Conservation (phyloP, 2,797 vertebrate species). For the Tauraco hartlaubi region DNA sequence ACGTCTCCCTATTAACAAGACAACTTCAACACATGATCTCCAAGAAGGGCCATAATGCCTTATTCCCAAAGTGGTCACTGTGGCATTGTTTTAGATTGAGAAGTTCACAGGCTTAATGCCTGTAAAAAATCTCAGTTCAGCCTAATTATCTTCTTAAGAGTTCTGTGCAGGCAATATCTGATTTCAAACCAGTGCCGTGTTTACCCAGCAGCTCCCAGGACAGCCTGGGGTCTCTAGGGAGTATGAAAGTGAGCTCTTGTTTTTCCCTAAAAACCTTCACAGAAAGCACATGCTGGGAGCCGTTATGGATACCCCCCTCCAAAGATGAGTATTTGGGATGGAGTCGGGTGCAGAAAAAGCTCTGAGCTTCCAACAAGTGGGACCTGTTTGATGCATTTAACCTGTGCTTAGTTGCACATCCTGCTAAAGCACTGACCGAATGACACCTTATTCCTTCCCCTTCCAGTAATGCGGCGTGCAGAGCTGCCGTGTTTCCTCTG, state of each 20-base stretch:
- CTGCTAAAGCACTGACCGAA: not conserved
- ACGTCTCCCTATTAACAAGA: slow-evolving; percentile 56
- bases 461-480: not conserved
- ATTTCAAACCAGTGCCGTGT: not conserved
- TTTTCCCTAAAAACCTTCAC: not conserved
- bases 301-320: not conserved
- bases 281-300: not conserved
- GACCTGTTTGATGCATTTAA: not conserved
- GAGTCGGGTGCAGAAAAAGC: accelerated
- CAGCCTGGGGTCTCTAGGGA: not conserved
- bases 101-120: slow-evolving; percentile 78
- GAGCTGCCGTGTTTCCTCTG: not conserved
- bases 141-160: slow-evolving; percentile 42
- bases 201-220: not conserved
- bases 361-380: not conserved
- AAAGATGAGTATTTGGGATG: not conserved
- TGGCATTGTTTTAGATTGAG: slow-evolving; percentile 64
- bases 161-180: not conserved
- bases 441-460: not conserved
- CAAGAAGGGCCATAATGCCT: slow-evolving; percentile 60
- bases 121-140: slow-evolving; percentile 57
- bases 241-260: not conserved
- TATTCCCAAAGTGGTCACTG: slow-evolving; percentile 72
- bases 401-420: not conserved
- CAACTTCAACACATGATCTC: slow-evolving; percentile 70